Percentiles rank a stretch among this genome's conserved stretches.
phyloP scores from a whole-genome alignment of 2,113 vertebrate species.

The Paramormyrops kingsleyae region DNA sequence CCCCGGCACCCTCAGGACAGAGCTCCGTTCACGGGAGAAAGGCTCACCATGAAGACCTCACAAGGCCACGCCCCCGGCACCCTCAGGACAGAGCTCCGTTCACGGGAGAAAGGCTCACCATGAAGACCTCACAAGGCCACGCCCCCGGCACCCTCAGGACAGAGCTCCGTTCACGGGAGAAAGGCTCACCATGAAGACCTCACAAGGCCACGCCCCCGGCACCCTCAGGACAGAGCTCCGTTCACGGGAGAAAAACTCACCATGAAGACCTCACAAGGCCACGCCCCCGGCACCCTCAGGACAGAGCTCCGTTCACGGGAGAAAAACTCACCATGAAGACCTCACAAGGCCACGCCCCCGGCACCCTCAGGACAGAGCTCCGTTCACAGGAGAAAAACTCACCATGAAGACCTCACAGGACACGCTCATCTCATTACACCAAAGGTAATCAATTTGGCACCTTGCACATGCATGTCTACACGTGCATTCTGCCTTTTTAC shows the following conservation, averaged over 20 bases:
- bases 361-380: conserved; percentile 22
- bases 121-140: background rate
- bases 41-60: no score
- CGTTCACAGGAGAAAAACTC: background rate
- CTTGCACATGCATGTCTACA: background rate
- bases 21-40: no score
- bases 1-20: no score
- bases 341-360: background rate
- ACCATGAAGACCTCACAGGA: background rate
- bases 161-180: conserved; percentile 25
- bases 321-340: background rate
- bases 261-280: background rate
- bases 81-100: conserved; percentile 27
- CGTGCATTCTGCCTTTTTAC: background rate
- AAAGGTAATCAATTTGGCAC: background rate
- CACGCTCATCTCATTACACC: background rate
- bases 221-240: conserved; percentile 25
- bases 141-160: background rate
- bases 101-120: no score
- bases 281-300: background rate
- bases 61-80: no score
- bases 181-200: background rate
- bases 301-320: conserved; percentile 27
- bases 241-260: background rate
- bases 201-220: background rate